Evolutionary conservation across 2,888 invertebrate species (phyloP), one percentile per base, ranked within the genome.

Genomic region (Nomada goodeniana): DNA sequence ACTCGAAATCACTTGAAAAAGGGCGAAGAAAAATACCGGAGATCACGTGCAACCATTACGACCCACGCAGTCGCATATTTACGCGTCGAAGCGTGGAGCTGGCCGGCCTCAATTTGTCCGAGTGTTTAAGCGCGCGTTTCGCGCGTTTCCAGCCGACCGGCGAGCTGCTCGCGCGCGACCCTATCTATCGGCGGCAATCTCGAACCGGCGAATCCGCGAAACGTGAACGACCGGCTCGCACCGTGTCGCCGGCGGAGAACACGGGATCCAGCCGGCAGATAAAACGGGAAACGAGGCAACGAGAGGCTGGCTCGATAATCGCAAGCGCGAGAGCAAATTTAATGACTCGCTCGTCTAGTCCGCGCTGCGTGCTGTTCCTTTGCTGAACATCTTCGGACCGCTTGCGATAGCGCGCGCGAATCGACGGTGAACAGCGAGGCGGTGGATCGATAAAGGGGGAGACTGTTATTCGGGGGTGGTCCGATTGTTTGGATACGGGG

Each of bases 41-140:
- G 13, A 29, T 71, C 50, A 50, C 70, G 70, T 61, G 70, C 70
- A 23, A 23, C 29, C 3, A 11, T 29, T 20, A 18, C 70, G 15
- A 50, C 70, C 70, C 60, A 71, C 70, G 70, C 60, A 59, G n/a
- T 23, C 76, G 76, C 76, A 60, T 50, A 69, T 82, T 79, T 82
- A 78, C 68, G 78, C 79, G 76, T 11, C 67, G 68, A 65, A 50
- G 57, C 50, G 65, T 64, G 64, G 18, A 65, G 20, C 44, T 57
- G 82, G 15, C 68, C 74, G 74, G 70, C 84, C 77, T 80, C 80
- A 86, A 87, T 87, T 87, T 85, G 87, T 87, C 81, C 85, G 67
- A 76, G 76, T 80, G 75, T 86, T 86, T 87, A 86, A 87, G 83
- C 72, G 81, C 77, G 70, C 83, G 84, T 78, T 82, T 72, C 80